Base-by-base conservation (phyloP, 1,140 invertebrate genomes). In the Cydia fagiglandana region DNA sequence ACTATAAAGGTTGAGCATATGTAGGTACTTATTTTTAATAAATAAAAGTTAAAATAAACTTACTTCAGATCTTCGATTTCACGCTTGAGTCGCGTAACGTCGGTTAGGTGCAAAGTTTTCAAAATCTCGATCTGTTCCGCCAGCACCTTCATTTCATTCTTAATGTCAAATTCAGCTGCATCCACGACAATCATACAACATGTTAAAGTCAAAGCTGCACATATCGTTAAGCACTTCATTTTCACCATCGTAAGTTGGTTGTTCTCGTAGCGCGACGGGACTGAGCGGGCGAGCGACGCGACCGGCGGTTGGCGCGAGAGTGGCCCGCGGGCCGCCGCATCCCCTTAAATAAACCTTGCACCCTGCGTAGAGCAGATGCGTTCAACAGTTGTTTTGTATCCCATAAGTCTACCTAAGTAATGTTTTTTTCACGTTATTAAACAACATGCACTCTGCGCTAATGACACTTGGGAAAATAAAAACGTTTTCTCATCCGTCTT, bases 351-450 rank as follows among this genome's bases (percentile, higher is more conserved):
- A 84, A 78, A 81, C 75, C 77, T 75, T 75, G 76, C 76, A 84
- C 83, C 80, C 79, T 81, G 76, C 66, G 76, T 73, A 73, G 73
- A 81, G 89, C 88, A 91, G 87, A 90, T 91, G 89, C 79, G 85
- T 78, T 89, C 86, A 90, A 89, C 89, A 91, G 89, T 91, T 91
- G 89, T 84, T 81, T 83, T 77, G 78, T 83, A 84, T 79, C 79
- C 83, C 81, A 74, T 79, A 81, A 77, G 78, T 66, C 56, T 61
- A 34, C 34, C 34, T 5, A 61, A n/a, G n/a, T n/a, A n/a, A 61
- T 61, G 56, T 61, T 61, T 61, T 61, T 61, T 61, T 24, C 53
- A 24, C 20, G 2, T n/a, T 61, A 56, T 56, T 56, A 34, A 53
- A 17, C 50, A 53, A 17, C 56, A 20, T 24, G 56, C 17, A 61